These are phyloP conservation scores for Vireo griseus DNA, from an alignment of 2,797 vertebrate genomes.

Conservation along the genomic window DNA sequence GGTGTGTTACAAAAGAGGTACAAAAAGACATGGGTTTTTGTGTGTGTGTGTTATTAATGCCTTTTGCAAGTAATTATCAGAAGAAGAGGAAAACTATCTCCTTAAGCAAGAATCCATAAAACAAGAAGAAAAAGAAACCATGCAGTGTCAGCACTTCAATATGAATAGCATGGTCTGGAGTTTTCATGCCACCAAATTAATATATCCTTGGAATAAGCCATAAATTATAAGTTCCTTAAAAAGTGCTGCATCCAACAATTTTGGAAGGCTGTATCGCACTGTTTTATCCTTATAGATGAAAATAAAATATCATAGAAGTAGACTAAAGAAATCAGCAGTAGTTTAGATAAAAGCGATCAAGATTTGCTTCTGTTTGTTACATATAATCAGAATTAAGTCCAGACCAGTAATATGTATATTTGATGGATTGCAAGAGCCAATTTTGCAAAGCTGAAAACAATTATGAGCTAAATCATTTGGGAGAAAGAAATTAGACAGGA, in stretches of 20 bases:
- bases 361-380: constrained; percentile 30
- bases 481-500: constrained; percentile 52
- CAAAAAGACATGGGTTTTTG: neutral
- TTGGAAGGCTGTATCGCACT: neutral
- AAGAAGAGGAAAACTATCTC: neutral
- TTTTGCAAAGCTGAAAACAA: constrained; percentile 58
- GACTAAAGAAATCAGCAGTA: neutral
- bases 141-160: constrained; percentile 25
- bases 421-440: constrained; percentile 18
- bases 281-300: neutral
- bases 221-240: constrained; percentile 18
- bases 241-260: constrained; percentile 27
- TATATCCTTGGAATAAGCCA: constrained; percentile 6
- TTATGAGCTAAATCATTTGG: constrained; percentile 27
- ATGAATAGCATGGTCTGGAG: neutral
- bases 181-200: constrained; percentile 24
- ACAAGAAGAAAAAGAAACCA: constrained; percentile 6
- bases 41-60: neutral
- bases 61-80: neutral
- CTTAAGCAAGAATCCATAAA: neutral
- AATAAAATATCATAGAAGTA: neutral
- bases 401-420: constrained; percentile 5
- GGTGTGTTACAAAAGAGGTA: neutral
- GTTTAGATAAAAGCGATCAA: neutral
- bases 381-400: constrained; percentile 32